Conservation (phyloP, 2,888 invertebrate genomes). For the Dicyrtomina minuta region DNA sequence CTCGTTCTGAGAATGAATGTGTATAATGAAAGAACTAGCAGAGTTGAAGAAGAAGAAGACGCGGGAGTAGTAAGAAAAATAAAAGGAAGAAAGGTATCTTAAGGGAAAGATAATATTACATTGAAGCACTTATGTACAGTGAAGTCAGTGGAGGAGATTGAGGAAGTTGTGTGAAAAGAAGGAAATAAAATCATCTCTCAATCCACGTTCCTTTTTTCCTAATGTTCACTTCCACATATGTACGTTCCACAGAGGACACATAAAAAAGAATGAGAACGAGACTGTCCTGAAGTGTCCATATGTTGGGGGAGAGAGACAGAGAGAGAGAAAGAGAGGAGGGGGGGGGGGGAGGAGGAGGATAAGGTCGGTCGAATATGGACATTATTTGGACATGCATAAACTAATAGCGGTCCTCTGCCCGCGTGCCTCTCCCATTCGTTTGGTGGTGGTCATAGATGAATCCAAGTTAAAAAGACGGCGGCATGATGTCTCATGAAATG, state of each 20-base stretch:
- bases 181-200: background rate
- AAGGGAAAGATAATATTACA: no score
- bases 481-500: conserved; percentile 14
- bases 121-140: no score
- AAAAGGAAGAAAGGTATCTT: no score
- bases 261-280: conserved; percentile 18
- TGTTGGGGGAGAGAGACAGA: background rate
- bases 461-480: conserved; percentile 10
- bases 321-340: background rate
- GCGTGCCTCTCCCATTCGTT: no score
- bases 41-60: no score
- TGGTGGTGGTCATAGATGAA: background rate
- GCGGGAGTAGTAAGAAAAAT: no score
- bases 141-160: no score
- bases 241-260: conserved; percentile 15
- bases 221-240: background rate
- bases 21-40: no score
- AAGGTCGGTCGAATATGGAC: background rate
- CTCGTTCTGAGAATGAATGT: no score
- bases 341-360: background rate
- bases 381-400: conserved; percentile 11
- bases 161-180: no score
- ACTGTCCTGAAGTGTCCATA: background rate
- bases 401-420: no score
- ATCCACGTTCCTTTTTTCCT: background rate